Evolutionary conservation across 2,888 invertebrate genomes (phyloP).

Genomic region (Pasiphila rectangulata): DNA sequence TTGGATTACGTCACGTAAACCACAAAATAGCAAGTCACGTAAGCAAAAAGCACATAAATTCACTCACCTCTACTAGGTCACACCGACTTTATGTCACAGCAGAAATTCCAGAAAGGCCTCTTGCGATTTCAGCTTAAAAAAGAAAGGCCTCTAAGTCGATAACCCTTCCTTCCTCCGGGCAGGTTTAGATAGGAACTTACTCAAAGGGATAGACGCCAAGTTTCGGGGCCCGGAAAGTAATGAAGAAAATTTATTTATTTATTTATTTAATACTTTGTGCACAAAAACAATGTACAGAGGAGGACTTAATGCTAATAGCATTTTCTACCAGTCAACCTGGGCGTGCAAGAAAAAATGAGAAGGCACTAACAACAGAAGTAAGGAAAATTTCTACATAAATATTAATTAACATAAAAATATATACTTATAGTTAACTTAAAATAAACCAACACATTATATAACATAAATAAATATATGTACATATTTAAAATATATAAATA

Average conservation of each 20-base stretch:
- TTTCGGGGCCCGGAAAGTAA: conserved; percentile 28
- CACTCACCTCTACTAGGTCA: not conserved
- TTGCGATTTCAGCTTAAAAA: conserved; percentile 16
- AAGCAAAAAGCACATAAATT: not conserved
- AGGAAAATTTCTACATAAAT: too few species aligned
- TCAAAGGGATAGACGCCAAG: conserved; percentile 34
- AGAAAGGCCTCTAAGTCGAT: conserved; percentile 10
- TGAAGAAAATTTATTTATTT: conserved; percentile 33
- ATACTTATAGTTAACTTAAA: too few species aligned
- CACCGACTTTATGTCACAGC: conserved; percentile 1
- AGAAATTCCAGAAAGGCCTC: conserved; percentile 4
- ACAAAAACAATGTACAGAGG: too few species aligned
- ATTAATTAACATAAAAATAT: too few species aligned
- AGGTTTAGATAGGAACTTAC: conserved; percentile 30
- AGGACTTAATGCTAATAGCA: too few species aligned
- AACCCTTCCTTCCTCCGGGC: conserved; percentile 30
- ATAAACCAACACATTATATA: too few species aligned
- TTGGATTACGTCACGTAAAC: not conserved
- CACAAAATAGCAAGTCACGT: not conserved
- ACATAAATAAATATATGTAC: too few species aligned
- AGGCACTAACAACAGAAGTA: too few species aligned
- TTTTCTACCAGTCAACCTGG: too few species aligned
- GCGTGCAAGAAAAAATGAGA: too few species aligned
- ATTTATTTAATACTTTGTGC: too few species aligned
- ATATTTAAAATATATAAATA: too few species aligned